These are phyloP conservation scores for Bicyclus anynana DNA, from an alignment of 1,140 invertebrate species.

Conservation along the genomic window DNA sequence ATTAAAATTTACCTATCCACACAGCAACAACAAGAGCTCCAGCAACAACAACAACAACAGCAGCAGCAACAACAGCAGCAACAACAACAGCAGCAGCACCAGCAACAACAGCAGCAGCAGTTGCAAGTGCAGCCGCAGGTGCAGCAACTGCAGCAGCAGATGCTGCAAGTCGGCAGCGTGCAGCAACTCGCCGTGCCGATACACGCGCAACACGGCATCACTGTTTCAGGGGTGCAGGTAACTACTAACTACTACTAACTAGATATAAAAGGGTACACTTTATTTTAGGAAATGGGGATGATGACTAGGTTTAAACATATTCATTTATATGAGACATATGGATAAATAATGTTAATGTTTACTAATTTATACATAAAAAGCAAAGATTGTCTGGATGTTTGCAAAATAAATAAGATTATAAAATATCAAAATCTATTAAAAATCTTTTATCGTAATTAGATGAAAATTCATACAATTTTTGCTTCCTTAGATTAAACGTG, in stretches of 20 bases:
- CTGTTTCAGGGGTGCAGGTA: conserved; percentile 46
- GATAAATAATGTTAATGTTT: no score
- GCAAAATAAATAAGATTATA: no score
- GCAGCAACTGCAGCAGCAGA: conserved; percentile 52
- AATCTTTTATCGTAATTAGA: no score
- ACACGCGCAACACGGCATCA: conserved; percentile 54
- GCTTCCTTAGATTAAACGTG: no score
- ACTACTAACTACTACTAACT: background rate
- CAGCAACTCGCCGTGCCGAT: conserved; percentile 68
- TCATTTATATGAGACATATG: no score
- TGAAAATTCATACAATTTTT: no score
- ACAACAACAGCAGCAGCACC: conserved; percentile 37
- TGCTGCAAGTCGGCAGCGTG: conserved; percentile 60
- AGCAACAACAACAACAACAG: conserved; percentile 46
- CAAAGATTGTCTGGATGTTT: background rate
- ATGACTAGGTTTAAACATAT: no score
- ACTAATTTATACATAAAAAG: no score
- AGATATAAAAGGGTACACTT: no score
- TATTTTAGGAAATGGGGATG: no score
- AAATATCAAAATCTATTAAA: no score
- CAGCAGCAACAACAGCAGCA: conserved; percentile 50
- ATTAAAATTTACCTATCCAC: no score
- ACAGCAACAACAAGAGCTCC: conserved; percentile 38
- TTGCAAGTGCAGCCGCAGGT: conserved; percentile 48
- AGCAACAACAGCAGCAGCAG: conserved; percentile 38